phyloP scores from a whole-genome alignment of 2,113 vertebrate species.

The Tretioscincus oriximinensis region DNA sequence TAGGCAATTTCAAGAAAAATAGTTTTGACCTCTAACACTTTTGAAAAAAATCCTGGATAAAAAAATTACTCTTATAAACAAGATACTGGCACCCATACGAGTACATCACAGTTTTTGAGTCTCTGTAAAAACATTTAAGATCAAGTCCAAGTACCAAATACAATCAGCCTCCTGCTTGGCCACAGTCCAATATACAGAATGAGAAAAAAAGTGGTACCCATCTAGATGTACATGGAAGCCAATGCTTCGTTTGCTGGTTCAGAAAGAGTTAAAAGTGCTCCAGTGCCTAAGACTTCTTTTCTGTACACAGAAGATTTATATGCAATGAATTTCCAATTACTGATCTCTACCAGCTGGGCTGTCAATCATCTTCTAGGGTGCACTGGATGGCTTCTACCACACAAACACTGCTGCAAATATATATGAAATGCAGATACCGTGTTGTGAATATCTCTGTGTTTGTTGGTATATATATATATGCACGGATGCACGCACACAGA shows the following conservation, averaged over 20 bases:
- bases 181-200: slow-evolving; percentile 28
- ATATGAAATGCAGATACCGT: slow-evolving; percentile 32
- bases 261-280: slow-evolving; percentile 72
- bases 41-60: background rate
- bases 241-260: slow-evolving; percentile 36
- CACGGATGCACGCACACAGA: no score
- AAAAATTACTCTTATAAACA: background rate
- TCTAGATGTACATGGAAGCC: slow-evolving; percentile 16
- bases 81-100: background rate
- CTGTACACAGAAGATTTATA: slow-evolving; percentile 77
- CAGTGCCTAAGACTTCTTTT: slow-evolving; percentile 60
- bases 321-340: slow-evolving; percentile 81
- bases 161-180: slow-evolving; percentile 47
- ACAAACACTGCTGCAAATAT: slow-evolving; percentile 19
- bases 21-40: background rate
- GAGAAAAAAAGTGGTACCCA: background rate
- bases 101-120: background rate
- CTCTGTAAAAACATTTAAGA: slow-evolving; percentile 49
- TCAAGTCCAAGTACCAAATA: slow-evolving; percentile 44
- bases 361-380: slow-evolving; percentile 72
- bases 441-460: no score
- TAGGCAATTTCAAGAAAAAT: background rate
- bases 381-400: slow-evolving; percentile 58
- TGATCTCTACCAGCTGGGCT: slow-evolving; percentile 75
- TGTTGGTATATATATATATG: no score